These are phyloP conservation scores for Percopsis transmontana DNA, from an alignment of 2,113 vertebrate genomes.

Conservation along the genomic window DNA sequence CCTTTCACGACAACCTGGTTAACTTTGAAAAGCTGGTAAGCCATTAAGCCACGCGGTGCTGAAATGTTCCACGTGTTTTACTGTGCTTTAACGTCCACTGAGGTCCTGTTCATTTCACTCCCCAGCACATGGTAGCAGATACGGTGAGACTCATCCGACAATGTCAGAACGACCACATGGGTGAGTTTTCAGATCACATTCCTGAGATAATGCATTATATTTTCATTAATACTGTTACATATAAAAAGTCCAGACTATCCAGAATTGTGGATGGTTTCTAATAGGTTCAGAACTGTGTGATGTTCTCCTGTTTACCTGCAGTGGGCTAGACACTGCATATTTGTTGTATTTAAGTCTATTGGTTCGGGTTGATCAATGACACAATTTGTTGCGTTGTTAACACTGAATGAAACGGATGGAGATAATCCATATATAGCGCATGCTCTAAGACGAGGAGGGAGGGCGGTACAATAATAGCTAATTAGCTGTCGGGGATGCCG, in stretches of 20 bases:
- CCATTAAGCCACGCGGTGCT: constrained; percentile 3
- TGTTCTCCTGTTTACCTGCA: not conserved
- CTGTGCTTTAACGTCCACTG: not conserved
- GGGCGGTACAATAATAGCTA: not conserved
- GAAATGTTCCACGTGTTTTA: not conserved
- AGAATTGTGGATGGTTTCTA: too few species aligned
- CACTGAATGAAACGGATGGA: not conserved
- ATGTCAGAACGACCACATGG: constrained; percentile 90
- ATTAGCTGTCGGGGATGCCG: not conserved
- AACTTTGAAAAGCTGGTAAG: constrained; percentile 98
- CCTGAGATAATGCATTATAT: not conserved
- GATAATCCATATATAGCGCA: not conserved
- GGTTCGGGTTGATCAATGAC: not conserved
- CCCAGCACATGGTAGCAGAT: constrained; percentile 95
- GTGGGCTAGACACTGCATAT: not conserved
- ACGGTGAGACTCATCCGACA: constrained; percentile 88
- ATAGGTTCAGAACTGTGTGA: too few species aligned
- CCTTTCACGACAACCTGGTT: constrained; percentile 95
- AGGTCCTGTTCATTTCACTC: constrained; percentile 21
- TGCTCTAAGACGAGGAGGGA: not conserved
- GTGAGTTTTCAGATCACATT: constrained; percentile 73
- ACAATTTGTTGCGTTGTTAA: not conserved
- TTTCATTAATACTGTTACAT: too few species aligned
- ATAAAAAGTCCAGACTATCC: too few species aligned
- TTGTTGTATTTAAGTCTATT: too few species aligned